Conservation (phyloP, 2,888 invertebrate species). For the Seladonia tumulorum region DNA sequence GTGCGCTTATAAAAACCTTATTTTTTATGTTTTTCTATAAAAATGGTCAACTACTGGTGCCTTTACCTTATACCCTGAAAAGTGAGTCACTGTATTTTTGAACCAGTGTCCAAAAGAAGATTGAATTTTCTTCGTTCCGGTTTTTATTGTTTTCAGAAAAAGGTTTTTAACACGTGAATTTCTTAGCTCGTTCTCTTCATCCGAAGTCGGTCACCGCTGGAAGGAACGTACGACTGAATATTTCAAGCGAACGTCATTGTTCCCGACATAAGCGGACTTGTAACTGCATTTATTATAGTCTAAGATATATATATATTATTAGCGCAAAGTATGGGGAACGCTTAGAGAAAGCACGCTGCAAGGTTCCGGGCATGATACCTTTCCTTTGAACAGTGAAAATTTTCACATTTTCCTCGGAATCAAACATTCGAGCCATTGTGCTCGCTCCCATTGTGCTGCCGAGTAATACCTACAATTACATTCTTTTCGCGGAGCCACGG, state of each 20-base stretch:
- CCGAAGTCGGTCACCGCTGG: not conserved
- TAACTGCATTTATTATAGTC: not conserved
- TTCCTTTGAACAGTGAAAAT: not conserved
- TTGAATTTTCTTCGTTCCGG: too few species aligned
- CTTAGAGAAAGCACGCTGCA: not conserved
- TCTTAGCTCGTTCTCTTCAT: not conserved
- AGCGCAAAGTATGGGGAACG: not conserved
- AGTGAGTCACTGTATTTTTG: too few species aligned
- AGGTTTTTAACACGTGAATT: too few species aligned
- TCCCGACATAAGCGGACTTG: not conserved
- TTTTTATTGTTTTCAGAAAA: too few species aligned
- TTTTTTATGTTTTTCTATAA: too few species aligned
- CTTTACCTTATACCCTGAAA: too few species aligned
- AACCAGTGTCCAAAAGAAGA: too few species aligned
- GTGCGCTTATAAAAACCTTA: too few species aligned
- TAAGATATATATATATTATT: not conserved
- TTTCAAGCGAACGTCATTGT: not conserved
- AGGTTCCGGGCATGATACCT: not conserved
- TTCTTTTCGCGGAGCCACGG: not conserved
- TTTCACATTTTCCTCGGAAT: not conserved
- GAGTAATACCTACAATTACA: slow-evolving; percentile 9
- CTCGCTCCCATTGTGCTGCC: not conserved
- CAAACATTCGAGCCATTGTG: slow-evolving; percentile 7
- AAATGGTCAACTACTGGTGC: too few species aligned
- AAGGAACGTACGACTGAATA: not conserved